Evolutionary conservation across 2,888 invertebrate genomes (phyloP).

Genomic region (Dynastes hyllus): DNA sequence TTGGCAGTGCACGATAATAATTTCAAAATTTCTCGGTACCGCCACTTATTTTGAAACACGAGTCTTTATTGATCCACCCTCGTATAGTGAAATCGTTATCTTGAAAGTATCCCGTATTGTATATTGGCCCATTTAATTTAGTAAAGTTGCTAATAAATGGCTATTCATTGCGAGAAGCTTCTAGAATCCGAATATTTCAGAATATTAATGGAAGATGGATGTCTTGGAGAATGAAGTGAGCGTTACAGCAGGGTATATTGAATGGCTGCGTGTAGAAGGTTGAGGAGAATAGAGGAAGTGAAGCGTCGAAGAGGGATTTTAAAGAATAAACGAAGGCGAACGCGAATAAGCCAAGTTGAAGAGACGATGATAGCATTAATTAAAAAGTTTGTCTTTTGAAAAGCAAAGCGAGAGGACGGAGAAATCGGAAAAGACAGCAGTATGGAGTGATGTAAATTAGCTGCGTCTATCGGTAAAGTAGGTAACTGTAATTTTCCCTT

Average conservation of each 20-base stretch:
- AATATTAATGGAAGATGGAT: slow-evolving; percentile 2
- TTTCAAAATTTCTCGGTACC: no score
- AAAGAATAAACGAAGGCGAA: slow-evolving; percentile 12
- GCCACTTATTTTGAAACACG: no score
- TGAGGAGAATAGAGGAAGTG: not conserved
- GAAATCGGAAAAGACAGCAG: not conserved
- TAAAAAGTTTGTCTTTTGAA: slow-evolving; percentile 28
- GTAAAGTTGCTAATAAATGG: slow-evolving; percentile 22
- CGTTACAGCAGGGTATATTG: not conserved
- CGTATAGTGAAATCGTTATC: no score
- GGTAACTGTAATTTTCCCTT: slow-evolving; percentile 9
- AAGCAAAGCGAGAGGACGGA: no score
- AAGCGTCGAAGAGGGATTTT: slow-evolving; percentile 8
- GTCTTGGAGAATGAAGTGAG: not conserved
- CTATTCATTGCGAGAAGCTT: not conserved
- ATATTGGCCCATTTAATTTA: slow-evolving; percentile 1
- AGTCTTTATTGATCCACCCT: no score
- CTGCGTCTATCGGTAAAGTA: slow-evolving; percentile 20
- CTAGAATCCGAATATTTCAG: slow-evolving; percentile 13
- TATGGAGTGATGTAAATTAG: slow-evolving; percentile 30
- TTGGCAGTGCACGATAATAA: no score
- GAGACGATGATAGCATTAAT: slow-evolving; percentile 31
- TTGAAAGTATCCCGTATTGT: not conserved
- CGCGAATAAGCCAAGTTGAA: not conserved
- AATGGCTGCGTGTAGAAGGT: not conserved